Evolutionary conservation across 2,113 vertebrate species (phyloP), one percentile per base, ranked within the genome.

Genomic region (Acanthochromis polyacanthus): DNA sequence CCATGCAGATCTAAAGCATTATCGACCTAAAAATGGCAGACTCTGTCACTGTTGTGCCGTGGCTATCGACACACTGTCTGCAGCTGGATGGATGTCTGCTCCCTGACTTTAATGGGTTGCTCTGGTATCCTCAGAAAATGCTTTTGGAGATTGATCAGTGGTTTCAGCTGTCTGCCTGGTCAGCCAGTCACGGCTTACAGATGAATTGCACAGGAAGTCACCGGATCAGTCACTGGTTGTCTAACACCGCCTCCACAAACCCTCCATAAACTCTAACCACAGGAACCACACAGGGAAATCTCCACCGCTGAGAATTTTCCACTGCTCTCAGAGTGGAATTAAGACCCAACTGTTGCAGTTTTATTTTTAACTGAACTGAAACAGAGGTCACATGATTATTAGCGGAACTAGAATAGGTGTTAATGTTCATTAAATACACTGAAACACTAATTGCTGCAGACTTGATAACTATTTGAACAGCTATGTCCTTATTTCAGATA

Each of bases 21-120:
- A 82, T 90, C 65, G 82, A 91, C 71, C 68, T 75, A 61, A 86
- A 88, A 83, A 65, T 36, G 72, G 55, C 76, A 71, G 53, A 38
- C 53, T 72, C 67, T 73, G 78, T 81, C 82, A 85, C 45, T 52
- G 46, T 48, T 68, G 50, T 53, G 70, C 52, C 62, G 50, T 3
- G 61, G 59, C 48, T 84, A 89, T 89, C n/a, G 77, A 89, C 81
- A 36, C 22, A 7, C 74, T 79, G 80, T 86, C 81, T 73, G 76
- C 61, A 58, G 63, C 69, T 48, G 75, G 83, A 85, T 65, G 59
- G 58, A 80, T 81, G 74, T 73, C 71, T 58, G 72, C 56, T 50
- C 51, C 16, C 62, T 32, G 70, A 63, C 65, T 82, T 75, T 89
- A 81, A 88, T 89, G 73, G 74, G 78, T 79, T 70, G 38, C 78